Base-by-base conservation (phyloP, 2,888 invertebrate genomes). In the Eupithecia exiguata region DNA sequence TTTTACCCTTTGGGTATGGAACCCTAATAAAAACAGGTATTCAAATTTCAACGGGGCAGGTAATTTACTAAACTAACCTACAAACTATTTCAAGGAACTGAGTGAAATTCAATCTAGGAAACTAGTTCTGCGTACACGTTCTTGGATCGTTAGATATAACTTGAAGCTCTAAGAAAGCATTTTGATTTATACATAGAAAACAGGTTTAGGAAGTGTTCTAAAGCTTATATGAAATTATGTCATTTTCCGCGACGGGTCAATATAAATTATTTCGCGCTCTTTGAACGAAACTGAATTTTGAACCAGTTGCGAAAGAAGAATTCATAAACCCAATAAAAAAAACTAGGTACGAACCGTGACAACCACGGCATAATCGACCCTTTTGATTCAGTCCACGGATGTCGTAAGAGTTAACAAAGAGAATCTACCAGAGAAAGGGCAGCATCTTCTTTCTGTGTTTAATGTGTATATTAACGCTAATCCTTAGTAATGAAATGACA, bases 31-130 rank as follows among this genome's bases (percentile, higher is more conserved):
- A 14, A 58, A 21, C 4, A 21, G 10, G 5, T 14, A 58, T 58
- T 58, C 25, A 12, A 58, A 58, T 25, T 25, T 12, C 25, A 25
- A 21, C 53, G 21, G 21, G 21, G 21, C 21, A 58, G 12, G 58
- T 58, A 58, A 58, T 30, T 62, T 62, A 18, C 16, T 62, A 62
- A 62, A 62, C 18, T 35, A 18, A 62, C 35, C 16, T 62, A 16
- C 30, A 18, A 62, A 62, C 35, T 62, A 62, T 62, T 62, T 35
- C 62, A 35, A 18, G 62, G 30, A 62, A 30, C 35, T 35, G 16
- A 62, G 35, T 62, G 62, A 35, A 62, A 62, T 62, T 62, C 35
- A 62, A 35, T 62, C 62, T 62, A 18, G 62, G 62, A 35, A 35
- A 35, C 35, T 62, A 62, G 62, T 62, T 62, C 35, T 62, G 35